Conservation (phyloP, 2,113 vertebrate species). For the Electrona antarctica region DNA sequence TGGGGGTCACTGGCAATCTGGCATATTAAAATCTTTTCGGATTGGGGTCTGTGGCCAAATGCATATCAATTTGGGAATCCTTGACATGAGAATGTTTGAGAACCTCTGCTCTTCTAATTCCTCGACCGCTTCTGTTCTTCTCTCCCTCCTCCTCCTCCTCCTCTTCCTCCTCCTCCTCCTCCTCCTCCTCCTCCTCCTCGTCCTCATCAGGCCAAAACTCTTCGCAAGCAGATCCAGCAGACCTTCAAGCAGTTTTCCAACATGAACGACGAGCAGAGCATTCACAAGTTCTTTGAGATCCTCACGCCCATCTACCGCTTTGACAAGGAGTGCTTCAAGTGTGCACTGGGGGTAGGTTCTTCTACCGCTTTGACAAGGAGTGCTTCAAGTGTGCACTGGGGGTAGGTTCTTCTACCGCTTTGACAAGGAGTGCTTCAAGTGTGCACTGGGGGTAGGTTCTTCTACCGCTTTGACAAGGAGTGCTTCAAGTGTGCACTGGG, state of each 20-base stretch:
- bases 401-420: constrained; percentile 78
- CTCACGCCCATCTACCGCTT: constrained; percentile 94
- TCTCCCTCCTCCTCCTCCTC: not conserved
- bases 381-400: constrained; percentile 81
- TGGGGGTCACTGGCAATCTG: too few relatives aligned
- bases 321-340: constrained; percentile 99
- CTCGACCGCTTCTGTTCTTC: not conserved
- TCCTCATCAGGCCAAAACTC: constrained; percentile 87
- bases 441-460: too few relatives aligned
- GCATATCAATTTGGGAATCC: too few relatives aligned
- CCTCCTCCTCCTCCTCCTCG: not conserved
- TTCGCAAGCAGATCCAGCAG: constrained; percentile 96
- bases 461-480: constrained; percentile 93
- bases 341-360: constrained; percentile 91
- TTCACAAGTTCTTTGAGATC: constrained; percentile 98
- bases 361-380: constrained; percentile 93
- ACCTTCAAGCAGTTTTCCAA: constrained; percentile 97
- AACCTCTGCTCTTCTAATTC: too few relatives aligned
- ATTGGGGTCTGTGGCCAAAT: too few relatives aligned
- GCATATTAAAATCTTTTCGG: too few relatives aligned
- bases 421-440: constrained; percentile 95
- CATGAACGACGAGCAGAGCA: constrained; percentile 96
- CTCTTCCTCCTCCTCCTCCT: not conserved
- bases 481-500: constrained; percentile 81
- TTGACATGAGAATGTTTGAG: too few relatives aligned